These are phyloP conservation scores for Okamejei kenojei DNA, from an alignment of 2,797 vertebrate species.

Conservation along the genomic window DNA sequence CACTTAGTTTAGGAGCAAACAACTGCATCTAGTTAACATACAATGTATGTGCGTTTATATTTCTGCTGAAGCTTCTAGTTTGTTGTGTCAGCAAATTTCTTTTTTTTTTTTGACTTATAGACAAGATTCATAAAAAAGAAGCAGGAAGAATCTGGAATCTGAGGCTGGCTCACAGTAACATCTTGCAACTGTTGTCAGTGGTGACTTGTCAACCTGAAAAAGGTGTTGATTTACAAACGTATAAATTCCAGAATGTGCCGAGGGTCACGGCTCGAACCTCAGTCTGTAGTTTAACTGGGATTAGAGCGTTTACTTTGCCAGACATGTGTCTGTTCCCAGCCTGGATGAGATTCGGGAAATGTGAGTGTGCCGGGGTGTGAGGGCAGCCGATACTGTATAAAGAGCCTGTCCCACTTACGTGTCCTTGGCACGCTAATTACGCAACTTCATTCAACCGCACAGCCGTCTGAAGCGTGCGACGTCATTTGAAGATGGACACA, in stretches of 20 bases:
- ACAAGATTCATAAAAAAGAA: neutral
- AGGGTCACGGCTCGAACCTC: neutral
- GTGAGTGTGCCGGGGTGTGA: neutral
- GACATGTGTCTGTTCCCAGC: neutral
- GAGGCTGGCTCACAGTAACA: neutral
- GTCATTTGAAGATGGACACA: too few relatives aligned
- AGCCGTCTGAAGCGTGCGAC: too few relatives aligned
- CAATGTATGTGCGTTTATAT: neutral
- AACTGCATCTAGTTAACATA: constrained; percentile 2
- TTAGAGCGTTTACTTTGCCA: neutral
- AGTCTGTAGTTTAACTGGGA: neutral
- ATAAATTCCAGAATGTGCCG: neutral
- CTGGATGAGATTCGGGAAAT: neutral
- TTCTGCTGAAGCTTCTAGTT: constrained; percentile 8
- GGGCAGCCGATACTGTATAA: too few relatives aligned
- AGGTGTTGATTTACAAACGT: neutral
- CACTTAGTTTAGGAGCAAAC: neutral
- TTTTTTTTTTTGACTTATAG: neutral
- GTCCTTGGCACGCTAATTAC: too few relatives aligned
- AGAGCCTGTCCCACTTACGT: too few relatives aligned
- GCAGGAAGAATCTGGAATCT: neutral
- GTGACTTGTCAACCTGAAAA: neutral
- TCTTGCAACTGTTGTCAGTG: neutral
- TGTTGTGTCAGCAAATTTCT: neutral
- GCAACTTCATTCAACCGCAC: too few relatives aligned